Evolutionary conservation across 1,140 invertebrate genomes (phyloP).

Genomic region (Sycophila sp.): DNA sequence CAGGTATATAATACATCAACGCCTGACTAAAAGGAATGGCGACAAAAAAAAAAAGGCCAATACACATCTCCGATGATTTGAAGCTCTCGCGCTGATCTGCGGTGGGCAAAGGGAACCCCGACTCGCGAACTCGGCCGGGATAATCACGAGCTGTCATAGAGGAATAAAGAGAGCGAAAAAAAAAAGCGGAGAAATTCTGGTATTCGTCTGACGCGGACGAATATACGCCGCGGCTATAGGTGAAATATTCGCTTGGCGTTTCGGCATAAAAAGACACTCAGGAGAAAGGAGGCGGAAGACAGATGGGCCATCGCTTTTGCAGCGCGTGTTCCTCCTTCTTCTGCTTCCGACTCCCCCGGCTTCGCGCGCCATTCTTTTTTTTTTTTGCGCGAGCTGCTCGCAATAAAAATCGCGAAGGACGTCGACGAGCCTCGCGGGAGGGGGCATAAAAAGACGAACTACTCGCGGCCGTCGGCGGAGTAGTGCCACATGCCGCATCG

Average conservation of each 20-base stretch:
- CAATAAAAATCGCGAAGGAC: neutral
- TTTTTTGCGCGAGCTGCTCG: slow-evolving; percentile 34
- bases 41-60: too few species aligned
- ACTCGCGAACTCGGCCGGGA: too few species aligned
- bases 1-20: too few species aligned
- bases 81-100: too few species aligned
- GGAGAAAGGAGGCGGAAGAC: neutral
- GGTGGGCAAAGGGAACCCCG: too few species aligned
- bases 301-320: slow-evolving; percentile 33
- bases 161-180: neutral
- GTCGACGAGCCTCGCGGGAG: neutral
- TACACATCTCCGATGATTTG: too few species aligned
- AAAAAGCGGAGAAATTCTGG: too few species aligned
- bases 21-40: too few species aligned
- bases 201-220: too few species aligned
- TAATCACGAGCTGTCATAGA: neutral
- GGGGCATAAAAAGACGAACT: neutral
- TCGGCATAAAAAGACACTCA: neutral
- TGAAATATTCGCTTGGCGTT: neutral
- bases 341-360: too few species aligned
- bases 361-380: too few species aligned
- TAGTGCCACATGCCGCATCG: neutral
- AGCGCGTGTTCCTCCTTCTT: too few species aligned
- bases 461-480: neutral
- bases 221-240: neutral